phyloP scores from a whole-genome alignment of 2,888 invertebrate species.

The Pyrocoelia pectoralis region DNA sequence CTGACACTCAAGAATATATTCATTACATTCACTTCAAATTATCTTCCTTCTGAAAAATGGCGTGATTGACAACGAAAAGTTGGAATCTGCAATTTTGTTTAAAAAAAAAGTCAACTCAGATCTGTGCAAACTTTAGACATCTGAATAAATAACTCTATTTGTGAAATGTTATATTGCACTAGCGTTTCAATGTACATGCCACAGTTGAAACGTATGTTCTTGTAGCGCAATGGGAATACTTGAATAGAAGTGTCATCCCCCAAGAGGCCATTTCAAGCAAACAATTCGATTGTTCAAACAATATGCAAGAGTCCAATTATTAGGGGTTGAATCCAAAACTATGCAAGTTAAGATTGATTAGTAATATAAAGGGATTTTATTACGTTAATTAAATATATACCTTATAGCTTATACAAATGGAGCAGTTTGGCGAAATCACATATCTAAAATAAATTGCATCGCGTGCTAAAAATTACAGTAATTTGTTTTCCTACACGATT shows the following conservation, averaged over 20 bases:
- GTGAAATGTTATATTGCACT: slow-evolving; percentile 23
- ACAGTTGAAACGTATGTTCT: slow-evolving; percentile 25
- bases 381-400: not conserved
- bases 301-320: slow-evolving; percentile 10
- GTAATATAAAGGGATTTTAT: not conserved
- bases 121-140: not conserved
- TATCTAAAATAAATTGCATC: slow-evolving; percentile 29
- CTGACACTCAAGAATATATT: too few relatives aligned
- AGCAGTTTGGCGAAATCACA: slow-evolving; percentile 26
- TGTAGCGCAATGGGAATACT: slow-evolving; percentile 22
- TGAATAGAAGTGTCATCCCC: slow-evolving; percentile 24
- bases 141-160: not conserved
- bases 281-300: slow-evolving; percentile 10
- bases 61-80: not conserved
- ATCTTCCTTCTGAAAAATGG: too few relatives aligned
- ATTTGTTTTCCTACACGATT: slow-evolving; percentile 25
- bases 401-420: slow-evolving; percentile 22
- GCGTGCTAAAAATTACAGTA: slow-evolving; percentile 30
- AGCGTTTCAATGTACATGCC: slow-evolving; percentile 16
- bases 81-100: not conserved
- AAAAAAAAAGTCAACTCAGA: not conserved
- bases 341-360: not conserved
- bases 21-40: too few relatives aligned
- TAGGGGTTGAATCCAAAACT: not conserved
- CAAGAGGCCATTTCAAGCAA: slow-evolving; percentile 19